Evolutionary conservation across 2,113 vertebrate species (phyloP).

Genomic region (Deroptyus accipitrinus): DNA sequence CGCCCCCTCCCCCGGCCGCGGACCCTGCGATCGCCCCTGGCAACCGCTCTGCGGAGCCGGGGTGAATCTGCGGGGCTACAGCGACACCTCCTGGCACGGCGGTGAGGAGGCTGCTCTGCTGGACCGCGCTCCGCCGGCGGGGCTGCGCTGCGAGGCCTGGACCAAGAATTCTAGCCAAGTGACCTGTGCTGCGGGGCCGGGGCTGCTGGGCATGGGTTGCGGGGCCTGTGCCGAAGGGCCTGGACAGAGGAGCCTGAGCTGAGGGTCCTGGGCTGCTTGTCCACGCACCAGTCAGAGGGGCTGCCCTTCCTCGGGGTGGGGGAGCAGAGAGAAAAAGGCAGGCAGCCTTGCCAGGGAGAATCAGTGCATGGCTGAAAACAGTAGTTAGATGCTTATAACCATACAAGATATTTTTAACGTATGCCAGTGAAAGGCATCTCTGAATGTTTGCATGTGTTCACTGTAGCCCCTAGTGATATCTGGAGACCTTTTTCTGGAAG

Average conservation of each 20-base stretch:
- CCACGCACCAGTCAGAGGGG: fast-evolving
- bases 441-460: fast-evolving
- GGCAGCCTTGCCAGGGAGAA: background rate
- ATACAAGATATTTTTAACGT: background rate
- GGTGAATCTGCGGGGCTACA: background rate
- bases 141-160: background rate
- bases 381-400: background rate
- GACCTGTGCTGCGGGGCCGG: background rate
- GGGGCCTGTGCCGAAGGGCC: no score
- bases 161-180: background rate
- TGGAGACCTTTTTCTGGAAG: background rate
- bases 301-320: background rate
- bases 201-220: no score
- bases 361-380: background rate
- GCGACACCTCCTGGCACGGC: conserved; percentile 3
- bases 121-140: no score
- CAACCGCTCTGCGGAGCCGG: background rate
- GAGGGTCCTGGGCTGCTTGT: fast-evolving
- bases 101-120: fast-evolving
- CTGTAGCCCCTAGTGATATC: fast-evolving
- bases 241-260: background rate
- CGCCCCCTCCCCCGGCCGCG: background rate
- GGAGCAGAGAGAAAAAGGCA: background rate
- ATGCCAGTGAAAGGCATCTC: background rate
- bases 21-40: no score